Base-by-base conservation (phyloP, 2,888 invertebrate genomes). In the Lasioglossum malachurum region DNA sequence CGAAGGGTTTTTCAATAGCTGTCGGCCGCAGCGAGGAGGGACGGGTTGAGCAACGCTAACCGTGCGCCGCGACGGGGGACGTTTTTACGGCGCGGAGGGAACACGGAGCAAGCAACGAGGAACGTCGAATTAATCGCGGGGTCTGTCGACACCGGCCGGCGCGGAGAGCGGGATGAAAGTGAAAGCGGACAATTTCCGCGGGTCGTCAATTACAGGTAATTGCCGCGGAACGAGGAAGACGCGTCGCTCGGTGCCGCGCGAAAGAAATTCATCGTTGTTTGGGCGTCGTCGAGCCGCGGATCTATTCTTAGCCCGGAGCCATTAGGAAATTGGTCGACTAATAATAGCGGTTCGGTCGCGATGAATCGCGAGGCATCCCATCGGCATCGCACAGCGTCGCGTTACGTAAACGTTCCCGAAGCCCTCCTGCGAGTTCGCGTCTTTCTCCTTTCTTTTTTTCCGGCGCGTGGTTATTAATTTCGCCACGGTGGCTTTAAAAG, bases 321-420 rank as follows among this genome's bases (percentile, higher is more conserved):
- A 91, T 92, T 91, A 92, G 89, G 88, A 90, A 92, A 93, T 92
- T 91, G 88, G 82, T 67, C 78, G 89, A 77, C 91, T 92, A 92
- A 92, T 93, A 92, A 92, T 93, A 92, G 87, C 71, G 49, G 16
- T 76, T 38, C 80, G 79, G 75, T 74, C 31, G 57, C 84, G 84
- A 79, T 83, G 86, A 90, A 87, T 86, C 82, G 87, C 81, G 75
- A 81, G n/a, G 75, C 31, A 64, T 64, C 16, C 19, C 60, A n/a
- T 60, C 27, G 12, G 60, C 60, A 27, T 60, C n/a, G 57, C n/a
- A n/a, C 12, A 12, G 60, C 60, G 27, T 60, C 27, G 31, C 53
- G 86, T 90, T 90, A 92, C 89, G 80, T 91, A 90, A 90, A 87
- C 69, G 38, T 67, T 79, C 78, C 31, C 31, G 64, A 31, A 16